Base-by-base conservation (phyloP, 2,113 vertebrate species). In the Zapornia atra region DNA sequence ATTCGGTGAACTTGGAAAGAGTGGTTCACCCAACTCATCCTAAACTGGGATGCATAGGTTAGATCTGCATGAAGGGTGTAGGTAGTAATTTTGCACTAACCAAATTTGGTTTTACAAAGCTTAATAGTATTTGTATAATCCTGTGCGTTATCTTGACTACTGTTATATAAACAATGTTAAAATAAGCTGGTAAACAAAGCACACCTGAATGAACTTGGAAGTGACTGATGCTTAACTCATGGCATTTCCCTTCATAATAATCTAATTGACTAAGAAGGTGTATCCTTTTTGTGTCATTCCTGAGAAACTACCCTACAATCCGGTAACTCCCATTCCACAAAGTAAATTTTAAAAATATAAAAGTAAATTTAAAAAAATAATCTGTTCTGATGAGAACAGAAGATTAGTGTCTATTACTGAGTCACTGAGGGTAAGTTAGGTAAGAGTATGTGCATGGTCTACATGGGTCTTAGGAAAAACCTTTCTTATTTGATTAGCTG, bases 261-360 rank as follows among this genome's bases (percentile, higher is more conserved):
- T 46, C 38, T 64, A 86, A 91, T 91, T 95, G 91, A 92, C 92
- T 80, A 94, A 92, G 57, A 68, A 95, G 89, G 93, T 86, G 91
- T 90, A 96, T 88, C 83, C 86, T 91, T 68, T 72, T 85, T 53
- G 53, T 82, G 71, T 63, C 50, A 56, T 22, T 88, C 16, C 59
- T 85, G 65, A 96, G 46, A 79, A 79, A 95, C 82, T 90, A 60
- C 38, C 59, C 69, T 12, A 51, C 34, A 38, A 16, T 14, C 59
- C 91, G 77, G 77, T 42, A 95, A 94, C 95, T 91, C 92, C 93
- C 79, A 83, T 57, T 72, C 57, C 57, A 73, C 85, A 96, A 96
- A 95, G 84, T 46, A 88, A 91, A 95, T 80, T 82, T 68, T 21
- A 90, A 75, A 90, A 61, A 59, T 66, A 65, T 59, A 84, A 65